Evolutionary conservation across 2,113 vertebrate species (phyloP).

Genomic region (Trochalopteron elliotii): DNA sequence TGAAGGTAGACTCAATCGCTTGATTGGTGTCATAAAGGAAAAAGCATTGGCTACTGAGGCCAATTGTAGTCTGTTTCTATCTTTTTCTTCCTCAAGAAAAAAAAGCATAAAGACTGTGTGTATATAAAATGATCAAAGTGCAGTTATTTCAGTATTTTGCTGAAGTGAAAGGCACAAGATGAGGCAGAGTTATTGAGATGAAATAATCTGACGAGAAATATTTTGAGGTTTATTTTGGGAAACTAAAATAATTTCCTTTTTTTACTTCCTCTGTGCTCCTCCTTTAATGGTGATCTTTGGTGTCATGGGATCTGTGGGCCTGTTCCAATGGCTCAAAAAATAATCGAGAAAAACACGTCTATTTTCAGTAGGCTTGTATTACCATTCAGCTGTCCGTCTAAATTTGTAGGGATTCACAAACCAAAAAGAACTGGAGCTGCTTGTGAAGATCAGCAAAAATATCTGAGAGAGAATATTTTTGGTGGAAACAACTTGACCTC

Average conservation of each 20-base stretch:
- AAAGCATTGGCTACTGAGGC: background rate
- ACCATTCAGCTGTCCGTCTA: constrained; percentile 32
- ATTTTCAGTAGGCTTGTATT: constrained; percentile 7
- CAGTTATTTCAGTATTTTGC: background rate
- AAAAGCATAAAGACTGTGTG: background rate
- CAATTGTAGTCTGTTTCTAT: background rate
- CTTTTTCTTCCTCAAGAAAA: background rate
- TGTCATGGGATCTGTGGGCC: background rate
- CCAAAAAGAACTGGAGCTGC: background rate
- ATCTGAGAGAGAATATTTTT: background rate
- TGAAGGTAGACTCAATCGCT: background rate
- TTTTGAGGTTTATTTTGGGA: background rate
- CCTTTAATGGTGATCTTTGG: background rate
- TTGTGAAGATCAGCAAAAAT: constrained; percentile 10
- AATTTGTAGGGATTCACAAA: background rate
- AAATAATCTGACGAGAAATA: background rate
- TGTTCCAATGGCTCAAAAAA: background rate
- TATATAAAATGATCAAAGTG: background rate
- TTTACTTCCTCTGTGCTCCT: background rate
- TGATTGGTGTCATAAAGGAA: background rate
- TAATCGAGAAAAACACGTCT: background rate
- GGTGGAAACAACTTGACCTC: background rate
- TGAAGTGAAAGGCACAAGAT: background rate
- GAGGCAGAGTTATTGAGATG: background rate
- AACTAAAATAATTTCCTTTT: background rate